A percentile compares a stretch with the other conserved stretches of the same genome.
These are phyloP conservation scores for Nycticebus coucang DNA, from an alignment of 2,113 vertebrate species.

Conservation along the genomic window DNA sequence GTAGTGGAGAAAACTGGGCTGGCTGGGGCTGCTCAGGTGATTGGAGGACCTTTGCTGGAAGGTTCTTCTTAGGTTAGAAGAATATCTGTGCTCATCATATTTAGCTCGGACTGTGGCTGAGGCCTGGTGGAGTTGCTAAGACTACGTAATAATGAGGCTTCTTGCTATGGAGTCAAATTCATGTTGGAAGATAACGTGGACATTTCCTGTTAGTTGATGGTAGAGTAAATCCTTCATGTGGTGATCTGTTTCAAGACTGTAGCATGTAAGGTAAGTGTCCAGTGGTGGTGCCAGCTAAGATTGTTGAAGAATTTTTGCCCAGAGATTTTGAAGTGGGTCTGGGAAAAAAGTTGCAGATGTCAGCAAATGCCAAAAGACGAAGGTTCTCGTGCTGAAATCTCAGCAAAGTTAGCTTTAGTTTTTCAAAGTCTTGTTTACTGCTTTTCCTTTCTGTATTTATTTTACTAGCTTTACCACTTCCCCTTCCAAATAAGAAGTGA, in stretches of 20 bases:
- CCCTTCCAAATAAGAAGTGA: conserved; percentile 50
- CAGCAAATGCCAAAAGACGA: conserved; percentile 20
- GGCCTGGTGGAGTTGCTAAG: background rate
- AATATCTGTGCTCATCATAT: background rate
- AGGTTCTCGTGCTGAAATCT: conserved; percentile 31
- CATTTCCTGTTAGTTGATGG: background rate
- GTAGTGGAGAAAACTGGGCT: background rate
- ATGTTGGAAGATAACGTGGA: background rate
- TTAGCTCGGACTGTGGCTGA: background rate
- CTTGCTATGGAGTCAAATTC: background rate
- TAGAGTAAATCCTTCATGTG: background rate
- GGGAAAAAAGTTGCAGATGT: background rate
- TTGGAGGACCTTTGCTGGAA: background rate
- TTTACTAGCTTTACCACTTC: conserved; percentile 65
- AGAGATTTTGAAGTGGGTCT: background rate
- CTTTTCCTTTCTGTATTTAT: conserved; percentile 55
- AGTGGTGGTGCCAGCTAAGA: background rate
- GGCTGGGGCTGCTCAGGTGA: background rate
- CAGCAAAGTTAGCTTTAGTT: conserved; percentile 9
- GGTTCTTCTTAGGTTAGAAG: background rate
- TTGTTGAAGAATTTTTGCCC: background rate
- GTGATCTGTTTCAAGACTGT: background rate
- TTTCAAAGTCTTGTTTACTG: conserved; percentile 50
- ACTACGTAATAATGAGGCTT: background rate
- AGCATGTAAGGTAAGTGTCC: background rate